phyloP scores from a whole-genome alignment of 64 coral and sea anemone species.

The Montipora capricornis region DNA sequence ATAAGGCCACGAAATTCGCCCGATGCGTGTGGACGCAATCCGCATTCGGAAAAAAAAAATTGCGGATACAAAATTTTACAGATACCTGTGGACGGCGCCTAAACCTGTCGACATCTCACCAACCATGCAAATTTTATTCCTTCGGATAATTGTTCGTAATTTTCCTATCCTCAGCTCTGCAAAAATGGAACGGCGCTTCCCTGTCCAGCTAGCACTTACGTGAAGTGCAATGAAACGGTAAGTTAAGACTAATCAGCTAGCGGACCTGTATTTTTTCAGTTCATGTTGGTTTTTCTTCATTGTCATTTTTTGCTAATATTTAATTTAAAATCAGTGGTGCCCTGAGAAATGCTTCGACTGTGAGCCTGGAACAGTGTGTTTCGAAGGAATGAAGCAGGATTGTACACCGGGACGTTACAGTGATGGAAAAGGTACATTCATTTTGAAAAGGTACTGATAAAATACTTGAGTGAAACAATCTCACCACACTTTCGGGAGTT shows the following conservation, averaged over 20 bases:
- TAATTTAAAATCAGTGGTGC: constrained; percentile 72
- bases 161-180: constrained; percentile 66
- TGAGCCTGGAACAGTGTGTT: constrained; percentile 92
- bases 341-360: constrained; percentile 91
- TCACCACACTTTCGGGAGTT: no score
- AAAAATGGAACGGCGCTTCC: constrained; percentile 89
- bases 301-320: neutral
- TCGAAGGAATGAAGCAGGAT: constrained; percentile 86
- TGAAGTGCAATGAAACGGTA: constrained; percentile 91
- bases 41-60: no score
- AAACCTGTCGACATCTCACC: no score
- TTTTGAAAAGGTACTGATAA: neutral
- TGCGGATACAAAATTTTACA: no score
- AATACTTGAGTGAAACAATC: no score
- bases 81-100: no score
- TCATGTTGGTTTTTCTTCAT: neutral
- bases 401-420: constrained; percentile 94
- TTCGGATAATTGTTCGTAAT: neutral
- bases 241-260: neutral
- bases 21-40: no score
- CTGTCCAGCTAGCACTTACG: constrained; percentile 89
- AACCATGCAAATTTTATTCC: neutral
- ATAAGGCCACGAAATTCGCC: no score
- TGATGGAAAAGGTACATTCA: constrained; percentile 85
- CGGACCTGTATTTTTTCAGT: neutral